These are phyloP conservation scores for Mechanitis mazaeus DNA, from an alignment of 2,888 invertebrate genomes.

Conservation along the genomic window DNA sequence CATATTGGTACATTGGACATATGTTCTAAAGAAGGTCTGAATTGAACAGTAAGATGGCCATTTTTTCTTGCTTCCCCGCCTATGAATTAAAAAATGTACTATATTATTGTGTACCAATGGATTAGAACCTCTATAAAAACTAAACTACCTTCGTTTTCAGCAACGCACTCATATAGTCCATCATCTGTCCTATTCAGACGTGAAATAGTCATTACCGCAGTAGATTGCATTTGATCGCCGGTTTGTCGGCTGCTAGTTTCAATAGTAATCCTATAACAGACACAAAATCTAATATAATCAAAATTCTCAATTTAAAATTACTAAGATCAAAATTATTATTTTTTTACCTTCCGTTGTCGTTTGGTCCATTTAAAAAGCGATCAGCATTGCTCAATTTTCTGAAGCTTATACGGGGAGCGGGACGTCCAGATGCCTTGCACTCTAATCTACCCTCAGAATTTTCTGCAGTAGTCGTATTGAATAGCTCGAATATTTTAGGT, in stretches of 20 bases:
- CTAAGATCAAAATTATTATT: not conserved
- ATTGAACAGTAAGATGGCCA: slow-evolving; percentile 90
- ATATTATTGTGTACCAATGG: too few relatives aligned
- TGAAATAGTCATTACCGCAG: slow-evolving; percentile 82
- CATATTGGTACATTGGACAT: slow-evolving; percentile 84
- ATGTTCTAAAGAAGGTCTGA: slow-evolving; percentile 86
- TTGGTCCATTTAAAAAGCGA: slow-evolving; percentile 79
- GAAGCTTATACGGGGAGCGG: slow-evolving; percentile 87
- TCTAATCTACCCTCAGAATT: slow-evolving; percentile 80
- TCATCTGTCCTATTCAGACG: slow-evolving; percentile 84
- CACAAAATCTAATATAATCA: not conserved
- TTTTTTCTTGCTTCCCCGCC: slow-evolving; percentile 84
- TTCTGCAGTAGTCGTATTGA: slow-evolving; percentile 82
- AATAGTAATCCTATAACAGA: slow-evolving; percentile 74
- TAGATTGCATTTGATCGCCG: slow-evolving; percentile 69
- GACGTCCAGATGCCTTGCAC: slow-evolving; percentile 88
- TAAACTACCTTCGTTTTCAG: slow-evolving; percentile 80
- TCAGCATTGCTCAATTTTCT: slow-evolving; percentile 82
- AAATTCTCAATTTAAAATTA: not conserved
- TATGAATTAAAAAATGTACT: slow-evolving; percentile 24
- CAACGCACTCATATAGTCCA: slow-evolving; percentile 92
- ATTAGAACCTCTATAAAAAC: not conserved
- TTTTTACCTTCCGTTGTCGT: slow-evolving; percentile 76
- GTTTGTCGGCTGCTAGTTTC: slow-evolving; percentile 70
- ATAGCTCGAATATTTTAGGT: slow-evolving; percentile 86